Evolutionary conservation across 2,113 vertebrate species (phyloP), one percentile per base, ranked within the genome.

Genomic region (Stomatorhinus ivindoensis): DNA sequence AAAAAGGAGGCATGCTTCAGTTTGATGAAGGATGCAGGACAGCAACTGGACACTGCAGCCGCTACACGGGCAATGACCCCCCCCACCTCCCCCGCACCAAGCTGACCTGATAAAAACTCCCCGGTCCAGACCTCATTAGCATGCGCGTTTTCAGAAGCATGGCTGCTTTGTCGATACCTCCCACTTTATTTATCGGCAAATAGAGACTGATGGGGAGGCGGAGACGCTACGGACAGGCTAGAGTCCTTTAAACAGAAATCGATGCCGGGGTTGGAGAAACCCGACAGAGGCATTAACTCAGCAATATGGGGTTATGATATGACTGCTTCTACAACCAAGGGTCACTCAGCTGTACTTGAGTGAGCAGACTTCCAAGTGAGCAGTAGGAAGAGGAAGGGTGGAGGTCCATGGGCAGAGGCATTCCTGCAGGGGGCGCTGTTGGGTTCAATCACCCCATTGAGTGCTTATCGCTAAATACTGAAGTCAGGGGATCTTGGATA

Each of bases 131-230:
- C 95, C 96, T 97, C 97, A 97, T 98, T 97, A 97, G 95, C 95
- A 97, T 97, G 97, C 96, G 96, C 95, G 97, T 94, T 98, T 97
- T 97, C 97, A 98, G 97, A 96, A 97, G 96, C 95, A 93, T 92
- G 87, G 93, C 94, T 92, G 95, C 95, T 94, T 95, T 95, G 96
- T 97, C 97, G 95, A 97, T 98, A 97, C 94, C 93, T 95, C 96
- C 95, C 95, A 97, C 97, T 98, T 99, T 97, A 98, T 98, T 98
- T 98, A 98, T 98, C 97, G 97, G 97, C 97, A 95, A 97, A 97
- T 96, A 96, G 97, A 98, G 97, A 98, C 95, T 96, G 97, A 98
- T 97, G 97, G 96, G 90, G 90, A 92, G 95, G 93, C 95, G 95
- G 94, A 95, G 93, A 91, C 93, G 91, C 93, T 96, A 98, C 98